Percentiles rank a stretch among this genome's conserved stretches.
Conservation (phyloP, 2,113 vertebrate species). For the Leuciscus idus region DNA sequence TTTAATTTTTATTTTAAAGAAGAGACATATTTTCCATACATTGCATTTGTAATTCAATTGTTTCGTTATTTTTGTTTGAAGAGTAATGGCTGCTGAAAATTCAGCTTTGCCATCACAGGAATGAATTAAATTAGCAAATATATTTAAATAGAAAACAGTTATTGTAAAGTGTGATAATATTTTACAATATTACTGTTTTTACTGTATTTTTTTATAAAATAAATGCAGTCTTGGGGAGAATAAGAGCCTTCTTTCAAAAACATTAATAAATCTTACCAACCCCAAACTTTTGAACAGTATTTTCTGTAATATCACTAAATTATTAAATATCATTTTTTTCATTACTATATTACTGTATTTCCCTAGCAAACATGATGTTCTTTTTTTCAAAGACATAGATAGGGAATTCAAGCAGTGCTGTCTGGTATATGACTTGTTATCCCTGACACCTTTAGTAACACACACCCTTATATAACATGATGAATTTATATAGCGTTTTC, state of each 20-base stretch:
- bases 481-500: background rate
- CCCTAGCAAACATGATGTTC: background rate
- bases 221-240: background rate
- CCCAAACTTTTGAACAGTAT: background rate
- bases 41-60: background rate
- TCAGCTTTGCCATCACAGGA: too few species aligned
- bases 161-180: background rate
- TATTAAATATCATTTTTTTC: background rate
- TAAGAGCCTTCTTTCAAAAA: background rate
- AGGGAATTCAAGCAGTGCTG: conserved; percentile 67
- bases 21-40: background rate
- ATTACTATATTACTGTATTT: background rate
- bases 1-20: background rate
- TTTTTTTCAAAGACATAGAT: conserved; percentile 40
- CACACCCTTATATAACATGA: background rate
- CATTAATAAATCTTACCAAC: background rate
- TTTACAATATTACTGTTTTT: background rate
- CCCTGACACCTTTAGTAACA: background rate
- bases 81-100: too few species aligned
- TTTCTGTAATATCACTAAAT: background rate
- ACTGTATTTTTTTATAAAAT: background rate
- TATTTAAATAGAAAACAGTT: background rate
- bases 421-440: background rate
- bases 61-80: background rate
- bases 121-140: too few species aligned